These are phyloP conservation scores for Habrosyne pyritoides DNA, from an alignment of 2,888 invertebrate genomes.

Conservation along the genomic window DNA sequence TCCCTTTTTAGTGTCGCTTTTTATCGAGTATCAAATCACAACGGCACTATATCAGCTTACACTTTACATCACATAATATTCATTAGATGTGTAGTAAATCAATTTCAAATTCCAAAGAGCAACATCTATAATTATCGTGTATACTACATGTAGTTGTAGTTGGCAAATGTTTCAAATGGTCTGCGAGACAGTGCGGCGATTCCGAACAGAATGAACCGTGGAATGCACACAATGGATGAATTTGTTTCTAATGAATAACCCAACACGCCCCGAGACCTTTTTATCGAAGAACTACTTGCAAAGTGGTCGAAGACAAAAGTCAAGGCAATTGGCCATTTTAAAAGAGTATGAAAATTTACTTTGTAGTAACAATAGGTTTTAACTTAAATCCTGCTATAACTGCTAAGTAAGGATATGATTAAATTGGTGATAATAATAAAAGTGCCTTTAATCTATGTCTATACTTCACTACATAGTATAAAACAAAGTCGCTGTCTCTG, in stretches of 20 bases:
- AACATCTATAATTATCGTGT: slow-evolving; percentile 14
- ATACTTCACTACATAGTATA: no score
- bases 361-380: neutral
- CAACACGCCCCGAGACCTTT: slow-evolving; percentile 42
- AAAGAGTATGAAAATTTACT: neutral
- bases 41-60: no score
- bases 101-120: no score
- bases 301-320: slow-evolving; percentile 7
- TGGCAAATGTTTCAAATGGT: slow-evolving; percentile 16
- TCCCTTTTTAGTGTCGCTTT: no score
- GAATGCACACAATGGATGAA: slow-evolving; percentile 52
- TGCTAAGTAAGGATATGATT: no score
- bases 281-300: slow-evolving; percentile 24
- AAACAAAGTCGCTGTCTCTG: no score
- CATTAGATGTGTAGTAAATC: no score
- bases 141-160: slow-evolving; percentile 26
- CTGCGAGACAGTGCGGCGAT: slow-evolving; percentile 38
- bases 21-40: no score
- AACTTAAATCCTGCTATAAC: no score
- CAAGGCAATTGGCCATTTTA: neutral
- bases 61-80: no score
- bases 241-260: slow-evolving; percentile 64
- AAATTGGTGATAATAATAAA: no score
- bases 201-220: slow-evolving; percentile 19
- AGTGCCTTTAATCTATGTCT: no score